Evolutionary conservation across 2,888 invertebrate genomes (phyloP).

Genomic region (Lomographa bimaculata): DNA sequence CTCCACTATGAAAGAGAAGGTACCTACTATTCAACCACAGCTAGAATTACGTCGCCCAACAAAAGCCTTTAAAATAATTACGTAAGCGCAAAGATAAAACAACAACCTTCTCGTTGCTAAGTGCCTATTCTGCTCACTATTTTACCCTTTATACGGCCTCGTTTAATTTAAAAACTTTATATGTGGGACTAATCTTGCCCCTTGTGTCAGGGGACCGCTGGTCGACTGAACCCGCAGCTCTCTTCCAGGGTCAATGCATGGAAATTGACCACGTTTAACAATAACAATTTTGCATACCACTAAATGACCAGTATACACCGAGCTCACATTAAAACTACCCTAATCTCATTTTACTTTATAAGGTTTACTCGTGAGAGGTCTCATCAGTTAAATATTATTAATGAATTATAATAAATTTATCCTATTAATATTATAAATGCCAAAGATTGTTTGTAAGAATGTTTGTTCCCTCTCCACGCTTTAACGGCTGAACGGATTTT

Average conservation of each 20-base stretch:
- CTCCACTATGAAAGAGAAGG: constrained; percentile 3
- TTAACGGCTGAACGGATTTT: too few relatives aligned
- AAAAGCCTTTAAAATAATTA: constrained; percentile 48
- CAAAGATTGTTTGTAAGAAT: too few relatives aligned
- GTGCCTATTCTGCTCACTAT: constrained; percentile 31
- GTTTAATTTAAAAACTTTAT: constrained; percentile 68
- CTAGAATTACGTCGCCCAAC: constrained; percentile 12
- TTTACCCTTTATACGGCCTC: constrained; percentile 35
- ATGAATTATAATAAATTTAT: too few relatives aligned
- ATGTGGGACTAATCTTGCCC: constrained; percentile 63
- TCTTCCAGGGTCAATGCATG: constrained; percentile 49
- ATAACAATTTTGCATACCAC: constrained; percentile 52
- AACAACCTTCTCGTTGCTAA: constrained; percentile 26
- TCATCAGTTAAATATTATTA: too few relatives aligned
- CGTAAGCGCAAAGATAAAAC: constrained; percentile 44
- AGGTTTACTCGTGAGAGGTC: constrained; percentile 42
- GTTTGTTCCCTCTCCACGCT: too few relatives aligned
- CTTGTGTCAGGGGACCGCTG: constrained; percentile 51
- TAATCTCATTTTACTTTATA: constrained; percentile 26
- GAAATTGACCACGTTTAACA: constrained; percentile 57
- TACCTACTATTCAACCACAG: constrained; percentile 7
- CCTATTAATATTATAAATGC: too few relatives aligned
- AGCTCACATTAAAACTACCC: too few relatives aligned
- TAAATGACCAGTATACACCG: constrained; percentile 20
- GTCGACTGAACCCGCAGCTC: constrained; percentile 42